Evolutionary conservation across 2,113 vertebrate genomes (phyloP), one percentile per base, ranked within the genome.

Genomic region (Eubucco bourcierii): DNA sequence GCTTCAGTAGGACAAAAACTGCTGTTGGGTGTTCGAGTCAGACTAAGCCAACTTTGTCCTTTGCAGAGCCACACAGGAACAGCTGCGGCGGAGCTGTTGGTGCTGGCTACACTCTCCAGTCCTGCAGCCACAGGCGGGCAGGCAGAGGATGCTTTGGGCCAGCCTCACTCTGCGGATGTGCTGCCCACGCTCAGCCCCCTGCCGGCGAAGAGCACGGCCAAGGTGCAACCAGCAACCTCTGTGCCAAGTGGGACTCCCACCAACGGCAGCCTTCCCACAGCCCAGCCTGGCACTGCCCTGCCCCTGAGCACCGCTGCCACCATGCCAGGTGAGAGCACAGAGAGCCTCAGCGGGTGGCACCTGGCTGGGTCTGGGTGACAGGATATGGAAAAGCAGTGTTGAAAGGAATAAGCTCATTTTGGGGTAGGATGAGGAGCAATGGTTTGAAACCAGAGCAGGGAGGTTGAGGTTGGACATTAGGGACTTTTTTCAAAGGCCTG

Each of bases 271-370:
- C 78, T 82, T n/a, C 55, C 95, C 3, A 70, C 75, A 13, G 9
- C 52, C 39, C 96, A 82, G 59, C 10, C 65, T 29, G 59, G 1
- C 47, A 14, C 92, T 44, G 71, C 94, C 55, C 68, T 29, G 12
- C 92, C 94, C 25, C 97, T 91, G 14, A 96, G 95, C 75, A 96
- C 97, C 29, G 70, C 95, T 71, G 79, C 94, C 67, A 78, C 97
- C 68, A 60, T 65, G 0, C 96, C 97, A 97, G 98, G 98, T 98
- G 94, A 98, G 95, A 27, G 52, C 52, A 5, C 1, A 3, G 15
- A 52, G 44, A 4, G 11, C 44, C 61, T 16, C 50, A 28, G 41
- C 64, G 56, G 12, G 4, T 9, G 12, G 6, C 50, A 24, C 13
- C 68, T 34, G 1, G 0, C 27, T 5, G 10, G 55, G 14, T 7